Percentiles rank a stretch among this genome's conserved stretches.
Evolutionary conservation across 1,140 invertebrate genomes (phyloP).

Genomic region (Micrasema longulum): DNA sequence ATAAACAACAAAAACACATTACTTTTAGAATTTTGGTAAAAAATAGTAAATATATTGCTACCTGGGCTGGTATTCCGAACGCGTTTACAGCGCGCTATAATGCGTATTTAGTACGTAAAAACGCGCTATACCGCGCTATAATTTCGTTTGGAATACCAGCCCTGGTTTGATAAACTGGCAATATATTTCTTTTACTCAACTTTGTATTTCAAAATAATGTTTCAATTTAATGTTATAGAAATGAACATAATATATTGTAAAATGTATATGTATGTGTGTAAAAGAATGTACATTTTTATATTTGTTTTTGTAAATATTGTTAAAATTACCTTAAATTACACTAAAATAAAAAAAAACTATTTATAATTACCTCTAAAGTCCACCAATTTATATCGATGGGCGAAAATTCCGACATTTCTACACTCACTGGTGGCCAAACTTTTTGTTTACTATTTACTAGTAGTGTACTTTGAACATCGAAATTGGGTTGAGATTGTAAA

Average conservation of each 20-base stretch:
- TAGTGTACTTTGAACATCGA: slow-evolving; percentile 70
- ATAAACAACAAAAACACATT: too few relatives aligned
- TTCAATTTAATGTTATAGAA: background rate
- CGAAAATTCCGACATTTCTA: slow-evolving; percentile 64
- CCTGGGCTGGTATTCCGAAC: too few relatives aligned
- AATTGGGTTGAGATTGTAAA: slow-evolving; percentile 74
- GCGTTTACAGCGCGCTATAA: too few relatives aligned
- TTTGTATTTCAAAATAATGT: too few relatives aligned
- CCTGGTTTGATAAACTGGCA: too few relatives aligned
- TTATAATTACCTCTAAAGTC: slow-evolving; percentile 73
- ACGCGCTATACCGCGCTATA: too few relatives aligned
- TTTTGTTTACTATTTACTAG: slow-evolving; percentile 59
- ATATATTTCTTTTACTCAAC: too few relatives aligned
- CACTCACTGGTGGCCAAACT: slow-evolving; percentile 55
- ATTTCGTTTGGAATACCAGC: too few relatives aligned
- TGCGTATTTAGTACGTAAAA: too few relatives aligned
- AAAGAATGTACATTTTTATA: background rate
- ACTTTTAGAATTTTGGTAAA: background rate
- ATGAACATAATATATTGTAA: background rate
- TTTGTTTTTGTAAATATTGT: too few relatives aligned
- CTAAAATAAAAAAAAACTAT: background rate
- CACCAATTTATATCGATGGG: slow-evolving; percentile 84
- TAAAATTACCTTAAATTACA: too few relatives aligned
- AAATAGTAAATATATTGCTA: background rate
- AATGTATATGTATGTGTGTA: background rate